Evolutionary conservation across 2,797 vertebrate species (phyloP).

Genomic region (Hydrolagus colliei): DNA sequence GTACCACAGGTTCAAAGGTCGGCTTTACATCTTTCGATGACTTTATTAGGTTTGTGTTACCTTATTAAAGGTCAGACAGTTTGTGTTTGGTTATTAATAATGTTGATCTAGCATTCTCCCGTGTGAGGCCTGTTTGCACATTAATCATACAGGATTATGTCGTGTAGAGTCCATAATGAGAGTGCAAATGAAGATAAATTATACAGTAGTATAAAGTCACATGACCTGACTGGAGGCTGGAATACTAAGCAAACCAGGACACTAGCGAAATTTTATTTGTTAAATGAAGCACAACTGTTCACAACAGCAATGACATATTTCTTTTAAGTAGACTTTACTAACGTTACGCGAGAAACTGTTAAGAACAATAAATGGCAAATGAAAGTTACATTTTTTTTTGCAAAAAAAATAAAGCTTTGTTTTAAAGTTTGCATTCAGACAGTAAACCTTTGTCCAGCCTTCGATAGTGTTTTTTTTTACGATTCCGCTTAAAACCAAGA

Average conservation of each 20-base stretch:
- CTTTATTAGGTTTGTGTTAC: conserved; percentile 30
- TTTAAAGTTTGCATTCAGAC: conserved; percentile 5
- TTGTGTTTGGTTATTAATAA: conserved; percentile 59
- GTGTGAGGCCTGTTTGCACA: conserved; percentile 60
- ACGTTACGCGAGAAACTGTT: conserved; percentile 2
- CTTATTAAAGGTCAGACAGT: conserved; percentile 56
- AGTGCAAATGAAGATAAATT: conserved; percentile 66
- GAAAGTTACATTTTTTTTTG: background rate
- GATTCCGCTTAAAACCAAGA: conserved; percentile 27
- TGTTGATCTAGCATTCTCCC: conserved; percentile 56
- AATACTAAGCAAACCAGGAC: background rate
- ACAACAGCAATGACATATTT: background rate
- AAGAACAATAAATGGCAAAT: background rate
- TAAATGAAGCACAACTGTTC: conserved; percentile 4
- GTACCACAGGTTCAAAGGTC: conserved; percentile 43
- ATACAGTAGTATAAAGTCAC: conserved; percentile 35
- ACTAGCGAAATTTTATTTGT: background rate
- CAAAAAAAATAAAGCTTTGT: background rate
- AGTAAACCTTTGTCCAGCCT: background rate
- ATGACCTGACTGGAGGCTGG: background rate
- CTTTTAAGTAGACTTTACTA: background rate
- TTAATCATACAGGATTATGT: conserved; percentile 62
- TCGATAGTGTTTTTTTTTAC: background rate
- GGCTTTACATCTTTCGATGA: conserved; percentile 22
- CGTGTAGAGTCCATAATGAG: conserved; percentile 51